Percentiles rank a stretch among this genome's conserved stretches.
Evolutionary conservation across 2,113 vertebrate genomes (phyloP).

Genomic region (Chrysemys picta): DNA sequence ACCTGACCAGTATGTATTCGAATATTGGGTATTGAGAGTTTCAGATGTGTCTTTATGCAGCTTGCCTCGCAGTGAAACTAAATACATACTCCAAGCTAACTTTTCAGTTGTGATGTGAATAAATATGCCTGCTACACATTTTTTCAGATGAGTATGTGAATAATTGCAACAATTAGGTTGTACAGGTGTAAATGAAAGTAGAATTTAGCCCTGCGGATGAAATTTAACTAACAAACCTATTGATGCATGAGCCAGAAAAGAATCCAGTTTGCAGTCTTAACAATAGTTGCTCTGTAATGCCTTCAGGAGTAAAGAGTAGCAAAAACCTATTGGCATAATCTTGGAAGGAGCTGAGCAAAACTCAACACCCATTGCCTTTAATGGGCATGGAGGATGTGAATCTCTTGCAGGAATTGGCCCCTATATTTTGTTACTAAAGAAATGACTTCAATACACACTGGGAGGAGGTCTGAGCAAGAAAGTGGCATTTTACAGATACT

Average conservation of each 20-base stretch:
- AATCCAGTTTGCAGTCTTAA: neutral
- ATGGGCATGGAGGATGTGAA: neutral
- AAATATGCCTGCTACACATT: neutral
- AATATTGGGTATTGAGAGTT: neutral
- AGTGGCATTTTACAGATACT: neutral
- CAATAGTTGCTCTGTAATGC: neutral
- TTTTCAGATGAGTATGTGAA: neutral
- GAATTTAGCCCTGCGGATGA: neutral
- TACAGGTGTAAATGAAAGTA: neutral
- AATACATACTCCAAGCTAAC: neutral
- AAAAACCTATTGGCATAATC: neutral
- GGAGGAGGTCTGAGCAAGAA: neutral
- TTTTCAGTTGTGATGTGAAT: neutral
- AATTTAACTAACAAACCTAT: neutral
- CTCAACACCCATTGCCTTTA: neutral
- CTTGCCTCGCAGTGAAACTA: neutral
- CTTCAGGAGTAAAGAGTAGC: neutral
- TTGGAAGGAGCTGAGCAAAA: neutral
- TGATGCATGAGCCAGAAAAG: neutral
- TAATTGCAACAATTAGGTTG: neutral
- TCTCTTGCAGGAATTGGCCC: neutral
- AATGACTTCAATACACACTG: neutral
- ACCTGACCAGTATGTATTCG: neutral
- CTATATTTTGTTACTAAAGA: neutral
- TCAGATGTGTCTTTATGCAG: neutral